These are phyloP conservation scores for Plestiodon gilberti DNA, from an alignment of 2,113 vertebrate species.

Conservation along the genomic window DNA sequence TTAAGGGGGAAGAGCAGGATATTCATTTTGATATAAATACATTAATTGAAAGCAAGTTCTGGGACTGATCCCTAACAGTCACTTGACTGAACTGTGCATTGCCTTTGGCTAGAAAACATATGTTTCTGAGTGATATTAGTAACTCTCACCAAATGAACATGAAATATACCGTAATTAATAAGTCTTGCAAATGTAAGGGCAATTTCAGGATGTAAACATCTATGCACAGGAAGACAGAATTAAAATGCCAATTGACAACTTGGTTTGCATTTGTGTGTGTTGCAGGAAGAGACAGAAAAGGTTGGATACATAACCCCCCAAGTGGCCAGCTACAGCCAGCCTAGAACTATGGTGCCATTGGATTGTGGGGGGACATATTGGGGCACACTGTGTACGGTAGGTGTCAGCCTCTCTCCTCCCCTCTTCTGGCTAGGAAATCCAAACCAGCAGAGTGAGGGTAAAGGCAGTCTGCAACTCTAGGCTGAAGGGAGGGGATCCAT, in stretches of 20 bases:
- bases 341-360: not conserved
- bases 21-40: too few species aligned
- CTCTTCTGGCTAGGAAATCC: not conserved
- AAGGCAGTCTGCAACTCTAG: not conserved
- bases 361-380: not conserved
- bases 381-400: too few species aligned
- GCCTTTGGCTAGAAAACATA: not conserved
- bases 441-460: not conserved
- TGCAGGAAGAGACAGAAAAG: not conserved
- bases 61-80: not conserved
- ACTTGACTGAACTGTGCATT: too few species aligned
- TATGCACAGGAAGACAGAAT: not conserved
- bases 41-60: not conserved
- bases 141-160: not conserved
- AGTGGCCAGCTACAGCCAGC: not conserved
- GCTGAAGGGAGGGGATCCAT: not conserved
- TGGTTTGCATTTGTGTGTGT: too few species aligned
- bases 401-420: too few species aligned
- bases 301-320: not conserved
- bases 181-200: not conserved
- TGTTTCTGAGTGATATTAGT: too few species aligned
- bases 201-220: not conserved
- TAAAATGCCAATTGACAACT: not conserved
- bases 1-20: too few species aligned
- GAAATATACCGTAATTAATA: not conserved